Evolutionary conservation across 2,888 invertebrate species (phyloP), one percentile per base, ranked within the genome.

Genomic region (Micropterix aruncella): DNA sequence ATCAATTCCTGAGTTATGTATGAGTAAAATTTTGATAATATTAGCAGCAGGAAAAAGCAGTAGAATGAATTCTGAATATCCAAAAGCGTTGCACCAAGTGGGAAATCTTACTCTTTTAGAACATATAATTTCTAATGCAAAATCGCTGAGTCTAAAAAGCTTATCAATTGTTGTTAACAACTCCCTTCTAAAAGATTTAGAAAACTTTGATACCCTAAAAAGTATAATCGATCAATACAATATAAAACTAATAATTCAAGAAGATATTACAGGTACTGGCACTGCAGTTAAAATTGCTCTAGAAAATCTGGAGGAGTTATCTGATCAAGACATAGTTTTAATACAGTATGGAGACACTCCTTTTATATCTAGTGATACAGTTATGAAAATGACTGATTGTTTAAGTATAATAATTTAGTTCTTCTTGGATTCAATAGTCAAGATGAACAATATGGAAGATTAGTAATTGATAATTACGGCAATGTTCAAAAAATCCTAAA

Each of bases 41-140:
- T 41, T 41, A 41, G 41, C 41, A 41, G 41, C 41, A 41, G 41
- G 41, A 18, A 41, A 41, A 16, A 41, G 41, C 41, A 41, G 41
- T 41, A 41, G 41, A 41, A 41, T 41, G 41, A 41, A 41, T 41
- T 41, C 41, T 41, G 41, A 41, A 41, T 41, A 41, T 41, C 15
- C 41, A 41, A 41, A 41, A 41, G 41, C 41, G 18, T 41, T 41
- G 18, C 41, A 41, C 41, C 41, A 41, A 41, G 41, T 41, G 41
- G 41, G 41, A 41, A 41, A 41, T 41, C 41, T 41, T 41, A 41
- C 41, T 41, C 41, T 41, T 41, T 41, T 41, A 41, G 41, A 41
- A 41, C 41, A 41, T 41, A 41, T 41, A 41, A 41, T 41, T 41
- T 41, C 41, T 41, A 41, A 41, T 41, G 41, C 41, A 41, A 41